phyloP scores from a whole-genome alignment of 2,113 vertebrate species.

The Thunnus thynnus region DNA sequence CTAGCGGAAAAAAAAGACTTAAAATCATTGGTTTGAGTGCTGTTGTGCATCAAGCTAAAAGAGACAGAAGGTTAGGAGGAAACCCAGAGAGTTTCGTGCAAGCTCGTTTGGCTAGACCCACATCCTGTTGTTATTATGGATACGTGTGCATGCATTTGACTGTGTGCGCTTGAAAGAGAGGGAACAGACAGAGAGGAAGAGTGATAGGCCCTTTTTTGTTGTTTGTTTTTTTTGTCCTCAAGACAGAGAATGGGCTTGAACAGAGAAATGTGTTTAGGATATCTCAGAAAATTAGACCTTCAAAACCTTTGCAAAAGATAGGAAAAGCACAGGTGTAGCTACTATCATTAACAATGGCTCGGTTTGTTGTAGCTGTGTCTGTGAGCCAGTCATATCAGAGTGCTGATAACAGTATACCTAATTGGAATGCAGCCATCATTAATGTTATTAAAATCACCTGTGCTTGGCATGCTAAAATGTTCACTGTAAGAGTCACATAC shows the following conservation, averaged over 20 bases:
- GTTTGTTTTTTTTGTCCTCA: background rate
- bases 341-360: background rate
- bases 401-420: background rate
- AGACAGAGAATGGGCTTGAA: background rate
- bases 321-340: background rate
- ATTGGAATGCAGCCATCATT: background rate
- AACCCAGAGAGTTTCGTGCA: slow-evolving; percentile 57
- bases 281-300: background rate
- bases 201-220: background rate
- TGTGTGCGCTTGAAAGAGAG: slow-evolving; percentile 24
- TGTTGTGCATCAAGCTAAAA: slow-evolving; percentile 24
- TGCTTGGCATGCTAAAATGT: background rate
- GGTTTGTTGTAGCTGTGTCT: background rate
- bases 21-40: background rate
- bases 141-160: background rate
- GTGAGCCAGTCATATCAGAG: background rate
- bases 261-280: background rate
- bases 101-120: slow-evolving; percentile 63
- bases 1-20: slow-evolving; percentile 14
- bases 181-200: background rate
- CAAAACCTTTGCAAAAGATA: background rate
- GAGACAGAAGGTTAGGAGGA: slow-evolving; percentile 57
- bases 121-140: slow-evolving; percentile 74
- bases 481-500: background rate
- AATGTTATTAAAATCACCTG: background rate